These are phyloP conservation scores for Petaurus breviceps DNA, from an alignment of 2,113 vertebrate species.

Conservation along the genomic window DNA sequence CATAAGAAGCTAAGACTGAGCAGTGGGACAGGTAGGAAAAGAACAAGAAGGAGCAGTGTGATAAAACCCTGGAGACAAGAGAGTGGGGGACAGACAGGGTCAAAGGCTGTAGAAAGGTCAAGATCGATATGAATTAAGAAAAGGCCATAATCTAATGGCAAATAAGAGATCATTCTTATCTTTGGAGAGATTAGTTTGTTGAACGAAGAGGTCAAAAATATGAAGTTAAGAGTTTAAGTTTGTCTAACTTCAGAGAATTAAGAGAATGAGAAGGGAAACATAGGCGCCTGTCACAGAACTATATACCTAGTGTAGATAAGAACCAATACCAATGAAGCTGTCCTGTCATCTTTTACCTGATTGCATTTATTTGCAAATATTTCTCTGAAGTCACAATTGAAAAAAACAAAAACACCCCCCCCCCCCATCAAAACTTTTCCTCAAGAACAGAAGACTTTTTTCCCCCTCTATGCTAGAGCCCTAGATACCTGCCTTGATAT, in stretches of 20 bases:
- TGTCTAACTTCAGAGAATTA: neutral
- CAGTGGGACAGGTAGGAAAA: neutral
- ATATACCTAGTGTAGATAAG: neutral
- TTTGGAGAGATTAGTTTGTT: neutral
- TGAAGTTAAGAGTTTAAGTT: neutral
- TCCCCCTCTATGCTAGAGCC: neutral
- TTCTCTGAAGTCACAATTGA: neutral
- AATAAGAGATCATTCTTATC: neutral
- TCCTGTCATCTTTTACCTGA: neutral
- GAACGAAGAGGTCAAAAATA: neutral
- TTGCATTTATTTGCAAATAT: neutral
- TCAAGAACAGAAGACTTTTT: neutral
- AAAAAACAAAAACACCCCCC: neutral
- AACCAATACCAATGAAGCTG: neutral
- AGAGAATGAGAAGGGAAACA: neutral
- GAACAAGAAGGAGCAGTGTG: neutral
- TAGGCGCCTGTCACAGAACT: neutral
- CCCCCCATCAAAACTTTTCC: neutral
- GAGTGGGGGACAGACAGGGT: neutral
- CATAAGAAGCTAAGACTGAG: neutral
- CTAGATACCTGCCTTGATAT: neutral
- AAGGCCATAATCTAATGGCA: neutral
- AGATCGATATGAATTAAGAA: neutral
- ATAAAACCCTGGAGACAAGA: neutral
- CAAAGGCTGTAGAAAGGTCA: neutral